These are phyloP conservation scores for Centroberyx gerrardi DNA, from an alignment of 2,797 vertebrate species.

Conservation along the genomic window DNA sequence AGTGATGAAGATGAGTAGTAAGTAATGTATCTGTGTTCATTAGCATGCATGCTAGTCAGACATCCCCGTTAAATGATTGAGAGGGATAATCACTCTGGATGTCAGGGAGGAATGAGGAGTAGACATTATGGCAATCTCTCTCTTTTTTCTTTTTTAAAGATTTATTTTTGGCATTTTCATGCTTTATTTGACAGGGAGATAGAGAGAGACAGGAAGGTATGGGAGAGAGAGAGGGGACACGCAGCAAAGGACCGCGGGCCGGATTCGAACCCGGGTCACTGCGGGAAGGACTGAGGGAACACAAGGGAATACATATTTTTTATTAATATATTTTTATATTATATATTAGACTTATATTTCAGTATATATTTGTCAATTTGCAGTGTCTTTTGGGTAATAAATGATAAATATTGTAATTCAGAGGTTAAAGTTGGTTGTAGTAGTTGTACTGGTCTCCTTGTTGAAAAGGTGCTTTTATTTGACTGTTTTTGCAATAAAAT, in stretches of 20 bases:
- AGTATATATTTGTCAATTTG: not conserved
- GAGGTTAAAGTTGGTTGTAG: too few relatives aligned
- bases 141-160: not conserved
- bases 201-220: too few relatives aligned
- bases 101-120: constrained; percentile 32
- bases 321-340: too few relatives aligned
- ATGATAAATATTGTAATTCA: too few relatives aligned
- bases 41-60: constrained; percentile 68
- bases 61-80: constrained; percentile 72
- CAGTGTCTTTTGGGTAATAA: too few relatives aligned
- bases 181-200: too few relatives aligned
- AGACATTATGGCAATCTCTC: constrained; percentile 4
- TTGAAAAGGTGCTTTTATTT: not conserved
- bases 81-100: constrained; percentile 62
- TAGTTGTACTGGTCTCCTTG: not conserved
- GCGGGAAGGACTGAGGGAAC: too few relatives aligned
- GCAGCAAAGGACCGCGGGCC: too few relatives aligned
- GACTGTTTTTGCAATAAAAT: not conserved
- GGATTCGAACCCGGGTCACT: too few relatives aligned
- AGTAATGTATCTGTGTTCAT: constrained; percentile 67
- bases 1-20: constrained; percentile 63
- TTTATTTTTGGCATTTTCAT: not conserved
- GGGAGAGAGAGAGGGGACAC: too few relatives aligned
- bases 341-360: too few relatives aligned
- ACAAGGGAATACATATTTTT: too few relatives aligned